Percentiles rank a stretch among this genome's conserved stretches.
These are phyloP conservation scores for Turnix velox DNA, from an alignment of 2,113 vertebrate genomes.

Conservation along the genomic window DNA sequence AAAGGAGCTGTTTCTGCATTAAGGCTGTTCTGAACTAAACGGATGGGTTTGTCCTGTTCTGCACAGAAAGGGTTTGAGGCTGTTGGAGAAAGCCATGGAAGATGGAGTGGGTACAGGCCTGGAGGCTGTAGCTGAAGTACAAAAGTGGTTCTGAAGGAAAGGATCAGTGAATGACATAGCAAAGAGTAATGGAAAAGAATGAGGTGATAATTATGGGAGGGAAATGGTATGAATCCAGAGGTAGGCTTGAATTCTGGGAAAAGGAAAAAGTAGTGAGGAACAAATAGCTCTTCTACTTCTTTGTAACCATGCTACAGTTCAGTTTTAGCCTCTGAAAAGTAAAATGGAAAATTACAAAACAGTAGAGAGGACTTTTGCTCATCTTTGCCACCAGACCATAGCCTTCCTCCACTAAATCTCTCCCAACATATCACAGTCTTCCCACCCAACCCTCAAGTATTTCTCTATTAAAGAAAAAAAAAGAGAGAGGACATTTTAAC, in stretches of 20 bases:
- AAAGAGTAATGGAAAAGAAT: neutral
- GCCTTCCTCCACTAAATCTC: neutral
- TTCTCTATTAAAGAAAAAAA: neutral
- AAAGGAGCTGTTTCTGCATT: neutral
- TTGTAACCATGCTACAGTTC: neutral
- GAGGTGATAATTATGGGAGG: neutral
- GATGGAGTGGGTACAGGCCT: neutral
- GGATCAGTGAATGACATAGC: neutral
- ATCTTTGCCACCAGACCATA: neutral
- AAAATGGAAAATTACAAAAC: neutral
- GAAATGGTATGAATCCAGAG: neutral
- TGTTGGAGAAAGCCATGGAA: neutral
- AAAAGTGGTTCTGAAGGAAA: neutral
- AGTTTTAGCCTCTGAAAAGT: neutral
- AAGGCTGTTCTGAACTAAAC: accelerated
- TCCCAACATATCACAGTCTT: neutral
- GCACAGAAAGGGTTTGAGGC: neutral
- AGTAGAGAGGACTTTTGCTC: neutral
- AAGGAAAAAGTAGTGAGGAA: neutral
- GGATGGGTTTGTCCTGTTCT: neutral
- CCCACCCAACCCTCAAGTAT: accelerated
- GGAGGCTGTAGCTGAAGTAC: neutral
- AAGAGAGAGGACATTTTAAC: neutral
- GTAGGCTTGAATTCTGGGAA: neutral
- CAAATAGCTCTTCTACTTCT: neutral